Evolutionary conservation across 2,113 vertebrate species (phyloP).

Genomic region (Nycticorax nycticorax): DNA sequence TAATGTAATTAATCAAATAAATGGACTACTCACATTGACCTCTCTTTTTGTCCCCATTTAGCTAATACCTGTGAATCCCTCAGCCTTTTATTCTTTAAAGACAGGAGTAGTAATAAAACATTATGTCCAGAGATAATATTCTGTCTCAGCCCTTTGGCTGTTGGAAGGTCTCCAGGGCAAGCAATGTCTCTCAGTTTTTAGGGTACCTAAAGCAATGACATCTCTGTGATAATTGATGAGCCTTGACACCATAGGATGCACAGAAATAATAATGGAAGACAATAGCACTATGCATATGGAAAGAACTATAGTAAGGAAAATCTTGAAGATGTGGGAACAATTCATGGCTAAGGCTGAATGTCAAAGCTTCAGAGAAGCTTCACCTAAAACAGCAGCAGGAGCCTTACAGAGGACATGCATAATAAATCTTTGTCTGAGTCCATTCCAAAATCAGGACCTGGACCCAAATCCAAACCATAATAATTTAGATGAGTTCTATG

Average conservation of each 20-base stretch:
- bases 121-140: not conserved
- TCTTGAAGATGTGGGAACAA: not conserved
- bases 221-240: not conserved
- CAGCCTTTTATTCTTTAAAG: not conserved
- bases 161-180: not conserved
- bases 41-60: not conserved
- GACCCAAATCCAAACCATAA: not conserved
- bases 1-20: not conserved
- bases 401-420: not conserved
- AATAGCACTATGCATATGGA: not conserved
- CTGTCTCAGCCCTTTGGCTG: not conserved
- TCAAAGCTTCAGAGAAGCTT: not conserved
- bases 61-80: not conserved
- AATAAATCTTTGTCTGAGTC: not conserved
- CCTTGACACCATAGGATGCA: not conserved
- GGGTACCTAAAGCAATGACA: not conserved
- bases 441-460: not conserved
- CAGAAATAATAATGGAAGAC: not conserved
- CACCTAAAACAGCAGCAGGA: not conserved
- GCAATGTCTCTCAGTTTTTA: not conserved
- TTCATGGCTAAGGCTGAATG: not conserved
- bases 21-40: not conserved
- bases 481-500: not conserved
- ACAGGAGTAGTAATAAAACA: not conserved
- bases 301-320: not conserved